These are phyloP conservation scores for Eptesicus fuscus DNA, from an alignment of 2,113 vertebrate species.

Conservation along the genomic window DNA sequence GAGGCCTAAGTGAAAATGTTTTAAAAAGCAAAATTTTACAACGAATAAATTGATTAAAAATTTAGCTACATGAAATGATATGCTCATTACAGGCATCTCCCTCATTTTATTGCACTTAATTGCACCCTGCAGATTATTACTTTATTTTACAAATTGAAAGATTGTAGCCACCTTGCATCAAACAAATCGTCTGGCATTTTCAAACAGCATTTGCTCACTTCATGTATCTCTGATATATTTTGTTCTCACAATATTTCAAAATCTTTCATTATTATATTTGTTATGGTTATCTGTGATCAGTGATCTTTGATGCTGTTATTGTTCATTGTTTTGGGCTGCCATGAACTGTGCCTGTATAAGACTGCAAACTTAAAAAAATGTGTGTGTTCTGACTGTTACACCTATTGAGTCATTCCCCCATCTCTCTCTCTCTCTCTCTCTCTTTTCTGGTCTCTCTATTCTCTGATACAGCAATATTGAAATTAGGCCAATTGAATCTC, in stretches of 20 bases:
- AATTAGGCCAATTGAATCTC: no score
- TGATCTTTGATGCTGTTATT: neutral
- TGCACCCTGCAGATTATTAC: neutral
- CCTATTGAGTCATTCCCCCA: no score
- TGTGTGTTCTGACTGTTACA: no score
- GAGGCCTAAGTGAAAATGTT: neutral
- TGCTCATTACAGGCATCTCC: neutral
- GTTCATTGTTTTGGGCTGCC: neutral
- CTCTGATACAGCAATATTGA: no score
- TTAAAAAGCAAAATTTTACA: conserved; percentile 14
- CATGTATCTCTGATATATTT: neutral
- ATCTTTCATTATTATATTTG: neutral
- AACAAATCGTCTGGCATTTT: neutral
- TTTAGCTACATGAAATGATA: neutral
- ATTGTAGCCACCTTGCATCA: neutral
- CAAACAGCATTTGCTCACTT: neutral
- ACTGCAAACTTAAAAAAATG: neutral
- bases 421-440: no score
- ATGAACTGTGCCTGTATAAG: neutral
- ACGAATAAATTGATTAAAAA: neutral
- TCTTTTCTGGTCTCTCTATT: no score
- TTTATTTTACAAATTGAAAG: neutral
- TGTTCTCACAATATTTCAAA: neutral
- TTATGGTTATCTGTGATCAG: neutral
- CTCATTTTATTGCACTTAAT: neutral